A percentile compares a stretch with the other conserved stretches of the same genome.
phyloP scores from a whole-genome alignment of 2,113 vertebrate species.

The Plotosus lineatus region DNA sequence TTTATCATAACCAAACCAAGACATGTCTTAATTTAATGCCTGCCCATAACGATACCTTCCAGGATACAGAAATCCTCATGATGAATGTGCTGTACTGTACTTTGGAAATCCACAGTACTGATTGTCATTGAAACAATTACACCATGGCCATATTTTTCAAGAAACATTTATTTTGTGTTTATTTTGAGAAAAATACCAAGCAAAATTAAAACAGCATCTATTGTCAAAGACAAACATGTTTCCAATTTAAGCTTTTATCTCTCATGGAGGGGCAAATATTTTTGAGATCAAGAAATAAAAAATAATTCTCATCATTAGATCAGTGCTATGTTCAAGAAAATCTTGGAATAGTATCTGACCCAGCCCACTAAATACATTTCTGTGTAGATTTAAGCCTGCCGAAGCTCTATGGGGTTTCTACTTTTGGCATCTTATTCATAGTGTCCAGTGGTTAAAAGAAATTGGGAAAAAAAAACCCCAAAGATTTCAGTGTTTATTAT shows the following conservation, averaged over 20 bases:
- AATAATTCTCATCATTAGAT: not conserved
- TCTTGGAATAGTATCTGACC: not conserved
- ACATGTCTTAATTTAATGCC: not conserved
- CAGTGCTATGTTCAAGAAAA: not conserved
- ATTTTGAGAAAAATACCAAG: not conserved
- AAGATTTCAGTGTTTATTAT: not conserved
- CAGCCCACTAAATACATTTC: not conserved
- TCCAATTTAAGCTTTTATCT: not conserved
- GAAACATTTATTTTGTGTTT: not conserved
- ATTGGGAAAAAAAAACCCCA: not conserved
- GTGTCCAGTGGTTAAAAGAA: not conserved
- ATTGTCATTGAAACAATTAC: slow-evolving; percentile 13
- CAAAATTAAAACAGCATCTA: slow-evolving; percentile 3
- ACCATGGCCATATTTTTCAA: not conserved
- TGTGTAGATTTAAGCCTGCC: not conserved
- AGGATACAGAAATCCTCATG: not conserved
- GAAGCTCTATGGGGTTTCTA: not conserved
- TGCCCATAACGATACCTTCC: not conserved
- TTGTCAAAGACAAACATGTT: slow-evolving; percentile 8
- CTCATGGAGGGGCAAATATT: not conserved
- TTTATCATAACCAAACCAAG: not conserved
- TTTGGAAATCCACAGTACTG: not conserved
- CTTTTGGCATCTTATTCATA: not conserved
- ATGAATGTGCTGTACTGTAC: not conserved
- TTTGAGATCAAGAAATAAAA: not conserved